Evolutionary conservation across 2,888 invertebrate species (phyloP), one percentile per base, ranked within the genome.

Genomic region (Melieria omissa): DNA sequence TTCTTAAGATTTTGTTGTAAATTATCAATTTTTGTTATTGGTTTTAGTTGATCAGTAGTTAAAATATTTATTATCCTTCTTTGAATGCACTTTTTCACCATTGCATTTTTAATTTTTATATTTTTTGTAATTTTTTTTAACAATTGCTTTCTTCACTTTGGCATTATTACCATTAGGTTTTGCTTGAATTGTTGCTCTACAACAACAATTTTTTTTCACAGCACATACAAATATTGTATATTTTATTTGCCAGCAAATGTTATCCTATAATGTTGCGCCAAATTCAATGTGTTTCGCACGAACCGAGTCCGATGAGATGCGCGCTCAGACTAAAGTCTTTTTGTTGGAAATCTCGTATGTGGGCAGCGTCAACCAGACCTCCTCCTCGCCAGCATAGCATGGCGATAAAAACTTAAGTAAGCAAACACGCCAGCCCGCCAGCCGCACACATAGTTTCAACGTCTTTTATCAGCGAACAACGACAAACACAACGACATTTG

Each of bases 281-380:
- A 29, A 29, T 29, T 29, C 29, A 29, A 29, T 29, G 29, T 58
- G 65, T 65, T 69, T 60, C 29, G 46, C 29, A 60, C 70, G 74
- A 74, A 77, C 77, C 76, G 70, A 74, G 72, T 66, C 70, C 78
- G 76, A 73, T 69, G 70, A 78, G 60, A 71, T 70, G 75, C 75
- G 62, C 76, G 70, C 57, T 68, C 65, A 74, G 74, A 79, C 77
- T 79, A 71, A 76, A 73, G 68, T 71, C 47, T 65, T 73, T 67
- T 68, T 75, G 76, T 74, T 70, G 68, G 65, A 76, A 71, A 65
- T 72, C 12, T 61, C 72, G 47, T 65, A 66, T 61, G 61, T 41
- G 63, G 41, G 10, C 5, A 41, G 14, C 46, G 4, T 14, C 29
- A 60, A 42, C 7, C 29, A 46, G 10, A 68, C 45, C 52, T 44